Conservation (phyloP, 2,797 vertebrate species). For the Chelonia mydas region DNA sequence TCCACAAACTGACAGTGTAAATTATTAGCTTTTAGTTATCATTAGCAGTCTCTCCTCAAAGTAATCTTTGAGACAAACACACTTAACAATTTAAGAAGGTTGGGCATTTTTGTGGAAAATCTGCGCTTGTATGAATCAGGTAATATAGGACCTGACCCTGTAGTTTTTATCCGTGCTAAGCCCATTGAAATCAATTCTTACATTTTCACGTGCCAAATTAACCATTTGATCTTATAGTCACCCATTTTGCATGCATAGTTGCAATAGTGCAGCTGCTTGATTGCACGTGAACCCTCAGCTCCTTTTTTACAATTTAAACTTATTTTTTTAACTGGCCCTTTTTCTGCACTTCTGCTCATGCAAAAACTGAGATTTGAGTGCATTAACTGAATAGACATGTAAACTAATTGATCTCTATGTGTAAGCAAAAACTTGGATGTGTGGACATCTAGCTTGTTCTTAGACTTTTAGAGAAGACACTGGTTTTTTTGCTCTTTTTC, state of each 20-base stretch:
- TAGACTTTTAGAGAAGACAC: not conserved
- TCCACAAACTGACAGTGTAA: constrained; percentile 50
- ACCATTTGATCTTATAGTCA: not conserved
- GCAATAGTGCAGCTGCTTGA: not conserved
- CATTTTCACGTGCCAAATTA: not conserved
- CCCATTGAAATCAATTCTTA: not conserved
- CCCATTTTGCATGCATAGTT: not conserved
- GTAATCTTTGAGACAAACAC: not conserved
- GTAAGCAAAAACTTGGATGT: not conserved
- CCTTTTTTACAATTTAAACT: not conserved
- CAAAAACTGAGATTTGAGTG: not conserved
- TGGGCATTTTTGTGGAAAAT: not conserved
- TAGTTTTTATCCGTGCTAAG: not conserved
- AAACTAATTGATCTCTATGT: not conserved
- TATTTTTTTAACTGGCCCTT: not conserved
- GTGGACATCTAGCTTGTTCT: not conserved
- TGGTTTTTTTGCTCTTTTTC: not conserved
- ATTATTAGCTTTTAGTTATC: constrained; percentile 16
- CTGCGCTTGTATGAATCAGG: rapidly evolving
- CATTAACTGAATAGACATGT: not conserved
- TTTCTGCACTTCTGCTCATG: not conserved
- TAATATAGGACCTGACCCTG: not conserved
- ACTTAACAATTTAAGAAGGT: not conserved
- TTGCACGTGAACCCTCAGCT: not conserved
- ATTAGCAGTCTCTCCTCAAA: not conserved